Evolutionary conservation across 2,888 invertebrate genomes (phyloP).

Genomic region (Vesta saturnalis): DNA sequence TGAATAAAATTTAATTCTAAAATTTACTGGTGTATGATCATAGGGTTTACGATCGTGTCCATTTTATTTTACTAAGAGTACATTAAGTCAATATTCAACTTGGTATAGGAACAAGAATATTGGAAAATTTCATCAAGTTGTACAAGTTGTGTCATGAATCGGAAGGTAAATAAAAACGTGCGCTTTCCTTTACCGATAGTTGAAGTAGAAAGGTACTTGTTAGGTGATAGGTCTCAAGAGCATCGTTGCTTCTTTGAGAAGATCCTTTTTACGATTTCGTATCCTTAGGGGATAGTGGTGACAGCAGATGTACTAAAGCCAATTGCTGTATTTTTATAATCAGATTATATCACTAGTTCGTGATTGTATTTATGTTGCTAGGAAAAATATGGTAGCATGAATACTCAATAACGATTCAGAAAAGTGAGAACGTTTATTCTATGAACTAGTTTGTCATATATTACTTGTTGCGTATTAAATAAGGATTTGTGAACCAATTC

Average conservation of each 20-base stretch:
- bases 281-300: slow-evolving; percentile 5
- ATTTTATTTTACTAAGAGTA: too few species aligned
- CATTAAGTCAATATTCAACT: not conserved
- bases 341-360: not conserved
- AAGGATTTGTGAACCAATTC: slow-evolving; percentile 10
- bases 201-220: slow-evolving; percentile 23
- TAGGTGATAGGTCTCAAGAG: slow-evolving; percentile 21
- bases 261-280: slow-evolving; percentile 21
- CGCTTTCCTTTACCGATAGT: slow-evolving; percentile 15
- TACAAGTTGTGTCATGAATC: slow-evolving; percentile 1
- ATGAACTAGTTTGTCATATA: slow-evolving; percentile 1
- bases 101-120: not conserved
- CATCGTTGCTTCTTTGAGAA: slow-evolving; percentile 18
- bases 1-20: too few species aligned
- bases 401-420: too few species aligned
- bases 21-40: too few species aligned
- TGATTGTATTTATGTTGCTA: not conserved
- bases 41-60: too few species aligned
- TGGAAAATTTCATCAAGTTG: too few species aligned
- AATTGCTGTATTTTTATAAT: slow-evolving; percentile 15
- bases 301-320: slow-evolving; percentile 10
- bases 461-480: not conserved
- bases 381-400: too few species aligned
- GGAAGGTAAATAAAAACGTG: slow-evolving; percentile 12
- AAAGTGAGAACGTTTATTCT: too few species aligned